Percentiles rank a stretch among this genome's conserved stretches.
These are phyloP conservation scores for Drosophila anomalata DNA, from an alignment of 2,888 invertebrate species.

Conservation along the genomic window DNA sequence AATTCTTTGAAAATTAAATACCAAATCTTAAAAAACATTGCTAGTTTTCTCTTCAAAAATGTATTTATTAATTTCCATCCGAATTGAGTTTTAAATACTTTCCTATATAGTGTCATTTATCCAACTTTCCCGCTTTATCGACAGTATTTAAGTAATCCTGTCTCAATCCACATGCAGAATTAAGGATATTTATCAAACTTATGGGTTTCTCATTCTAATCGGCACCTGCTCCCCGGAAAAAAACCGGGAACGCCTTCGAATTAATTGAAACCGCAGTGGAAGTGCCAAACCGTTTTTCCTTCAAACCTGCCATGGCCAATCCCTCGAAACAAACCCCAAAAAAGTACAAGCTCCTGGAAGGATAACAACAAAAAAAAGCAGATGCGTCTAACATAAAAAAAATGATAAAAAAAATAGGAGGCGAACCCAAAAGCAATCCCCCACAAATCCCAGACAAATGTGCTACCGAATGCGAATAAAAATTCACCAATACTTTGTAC, in stretches of 20 bases:
- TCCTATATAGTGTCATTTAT: neutral
- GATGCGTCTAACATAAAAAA: constrained; percentile 37
- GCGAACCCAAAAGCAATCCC: constrained; percentile 38
- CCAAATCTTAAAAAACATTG: neutral
- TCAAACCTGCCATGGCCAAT: constrained; percentile 48
- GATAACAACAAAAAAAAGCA: constrained; percentile 28
- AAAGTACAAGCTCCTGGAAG: constrained; percentile 34
- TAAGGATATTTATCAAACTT: constrained; percentile 1
- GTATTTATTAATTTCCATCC: neutral
- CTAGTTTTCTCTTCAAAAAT: no score
- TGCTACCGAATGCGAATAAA: constrained; percentile 43
- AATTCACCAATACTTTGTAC: constrained; percentile 53
- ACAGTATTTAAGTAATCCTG: constrained; percentile 24
- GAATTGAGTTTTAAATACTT: neutral
- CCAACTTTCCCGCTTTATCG: neutral
- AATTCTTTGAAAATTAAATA: no score
- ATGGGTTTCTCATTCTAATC: constrained; percentile 7
- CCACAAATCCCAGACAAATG: constrained; percentile 72
- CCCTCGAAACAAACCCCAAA: constrained; percentile 42
- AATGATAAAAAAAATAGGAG: constrained; percentile 20
- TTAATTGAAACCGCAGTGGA: constrained; percentile 72
- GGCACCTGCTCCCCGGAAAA: constrained; percentile 31
- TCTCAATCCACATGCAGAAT: constrained; percentile 9
- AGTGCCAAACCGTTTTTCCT: constrained; percentile 59
- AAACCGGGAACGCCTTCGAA: constrained; percentile 57